Evolutionary conservation across 2,888 invertebrate species (phyloP).

Genomic region (Trichopoda pennipes): DNA sequence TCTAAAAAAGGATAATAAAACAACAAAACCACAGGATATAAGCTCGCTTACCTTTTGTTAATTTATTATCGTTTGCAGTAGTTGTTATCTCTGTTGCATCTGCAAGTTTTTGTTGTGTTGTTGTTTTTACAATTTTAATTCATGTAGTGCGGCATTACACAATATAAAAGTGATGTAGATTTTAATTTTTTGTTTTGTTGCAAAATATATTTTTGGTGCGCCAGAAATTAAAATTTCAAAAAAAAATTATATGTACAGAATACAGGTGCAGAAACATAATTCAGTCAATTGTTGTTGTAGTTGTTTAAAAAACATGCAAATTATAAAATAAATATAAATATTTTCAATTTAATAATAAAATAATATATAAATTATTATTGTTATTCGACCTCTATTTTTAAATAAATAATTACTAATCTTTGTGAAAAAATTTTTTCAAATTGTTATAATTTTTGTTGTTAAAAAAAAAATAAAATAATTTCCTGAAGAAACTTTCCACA

Average conservation of each 20-base stretch:
- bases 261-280: constrained; percentile 46
- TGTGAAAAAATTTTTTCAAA: too few relatives aligned
- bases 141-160: constrained; percentile 54
- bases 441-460: too few relatives aligned
- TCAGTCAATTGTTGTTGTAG: constrained; percentile 33
- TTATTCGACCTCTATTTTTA: too few relatives aligned
- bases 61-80: constrained; percentile 74
- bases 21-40: background rate
- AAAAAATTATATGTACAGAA: constrained; percentile 22
- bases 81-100: constrained; percentile 73
- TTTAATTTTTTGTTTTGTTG: constrained; percentile 59
- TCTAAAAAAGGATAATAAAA: background rate
- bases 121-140: constrained; percentile 5
- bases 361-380: background rate
- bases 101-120: constrained; percentile 49
- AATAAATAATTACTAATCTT: too few relatives aligned
- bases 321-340: constrained; percentile 40
- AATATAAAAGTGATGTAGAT: constrained; percentile 43
- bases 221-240: constrained; percentile 25
- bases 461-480: too few relatives aligned
- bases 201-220: constrained; percentile 55
- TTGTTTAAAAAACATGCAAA: constrained; percentile 49
- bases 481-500: too few relatives aligned
- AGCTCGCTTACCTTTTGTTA: constrained; percentile 79
- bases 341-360: constrained; percentile 9